These are phyloP conservation scores for Siphamia tubifer DNA, from an alignment of 2,113 vertebrate genomes.

Conservation along the genomic window DNA sequence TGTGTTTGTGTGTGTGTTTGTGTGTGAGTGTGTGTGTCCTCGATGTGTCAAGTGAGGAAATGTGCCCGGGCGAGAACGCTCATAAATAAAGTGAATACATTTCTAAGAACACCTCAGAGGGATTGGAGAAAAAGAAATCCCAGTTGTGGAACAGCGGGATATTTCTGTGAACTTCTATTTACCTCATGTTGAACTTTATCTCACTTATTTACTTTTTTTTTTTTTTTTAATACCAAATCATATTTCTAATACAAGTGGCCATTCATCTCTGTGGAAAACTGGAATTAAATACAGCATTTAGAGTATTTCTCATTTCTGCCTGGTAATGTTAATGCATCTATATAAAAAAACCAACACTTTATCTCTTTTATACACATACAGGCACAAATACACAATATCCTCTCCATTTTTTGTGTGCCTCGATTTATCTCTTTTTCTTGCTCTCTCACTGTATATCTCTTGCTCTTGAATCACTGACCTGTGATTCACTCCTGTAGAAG, in stretches of 20 bases:
- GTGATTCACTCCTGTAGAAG: slow-evolving; percentile 83
- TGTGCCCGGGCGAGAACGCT: slow-evolving; percentile 19
- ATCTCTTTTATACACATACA: slow-evolving; percentile 9
- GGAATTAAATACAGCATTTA: slow-evolving; percentile 8
- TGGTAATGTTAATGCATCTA: slow-evolving; percentile 18
- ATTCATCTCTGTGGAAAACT: slow-evolving; percentile 12
- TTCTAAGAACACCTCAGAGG: slow-evolving; percentile 42
- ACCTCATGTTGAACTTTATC: slow-evolving; percentile 58
- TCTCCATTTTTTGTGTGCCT: not conserved
- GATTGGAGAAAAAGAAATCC: slow-evolving; percentile 33
- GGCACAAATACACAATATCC: slow-evolving; percentile 5
- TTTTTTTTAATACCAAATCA: slow-evolving; percentile 5
- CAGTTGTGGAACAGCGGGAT: slow-evolving; percentile 36
- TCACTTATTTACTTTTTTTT: slow-evolving; percentile 53
- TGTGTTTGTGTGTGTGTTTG: too few species aligned
- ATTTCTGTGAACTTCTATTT: slow-evolving; percentile 59
- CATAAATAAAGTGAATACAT: slow-evolving; percentile 42
- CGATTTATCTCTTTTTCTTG: slow-evolving; percentile 7
- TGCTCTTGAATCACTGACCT: slow-evolving; percentile 73
- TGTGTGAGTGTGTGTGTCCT: too few species aligned
- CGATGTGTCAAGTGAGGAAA: slow-evolving; percentile 33
- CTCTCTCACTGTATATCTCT: not conserved
- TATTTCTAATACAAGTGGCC: slow-evolving; percentile 6
- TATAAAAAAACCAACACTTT: slow-evolving; percentile 21
- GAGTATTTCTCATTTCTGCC: slow-evolving; percentile 25